These are phyloP conservation scores for Carcinoscorpius rotundicauda DNA, from an alignment of 1,140 invertebrate genomes.

Conservation along the genomic window DNA sequence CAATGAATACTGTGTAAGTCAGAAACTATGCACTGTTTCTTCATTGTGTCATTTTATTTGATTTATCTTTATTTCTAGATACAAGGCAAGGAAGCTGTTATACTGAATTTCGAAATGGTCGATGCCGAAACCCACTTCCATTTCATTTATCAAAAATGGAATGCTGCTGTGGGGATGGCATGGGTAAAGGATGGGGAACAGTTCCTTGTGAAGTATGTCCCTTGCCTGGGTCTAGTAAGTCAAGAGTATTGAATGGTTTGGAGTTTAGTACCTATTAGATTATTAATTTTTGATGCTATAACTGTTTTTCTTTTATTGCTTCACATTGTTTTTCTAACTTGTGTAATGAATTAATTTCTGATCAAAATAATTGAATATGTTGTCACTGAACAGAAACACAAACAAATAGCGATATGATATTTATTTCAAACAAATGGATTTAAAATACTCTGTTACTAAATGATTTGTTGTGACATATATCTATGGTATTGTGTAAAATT, in stretches of 20 bases:
- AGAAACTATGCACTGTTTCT: not conserved
- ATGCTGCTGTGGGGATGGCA: conserved; percentile 78
- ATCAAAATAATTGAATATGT: too few relatives aligned
- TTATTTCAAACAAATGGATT: too few relatives aligned
- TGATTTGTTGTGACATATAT: too few relatives aligned
- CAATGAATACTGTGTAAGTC: not conserved
- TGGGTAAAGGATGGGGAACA: conserved; percentile 68
- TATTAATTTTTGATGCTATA: too few relatives aligned
- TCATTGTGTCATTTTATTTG: not conserved
- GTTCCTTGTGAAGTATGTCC: conserved; percentile 58
- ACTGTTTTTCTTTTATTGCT: conserved; percentile 8
- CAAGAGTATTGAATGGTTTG: not conserved
- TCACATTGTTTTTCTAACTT: conserved; percentile 4
- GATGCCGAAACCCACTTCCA: conserved; percentile 52
- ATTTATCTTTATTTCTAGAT: conserved; percentile 38
- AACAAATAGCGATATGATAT: too few relatives aligned
- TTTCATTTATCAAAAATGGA: conserved; percentile 63
- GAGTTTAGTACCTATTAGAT: conserved; percentile 1
- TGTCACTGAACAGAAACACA: too few relatives aligned
- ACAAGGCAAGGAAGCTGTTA: conserved; percentile 68
- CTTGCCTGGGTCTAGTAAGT: conserved; percentile 49
- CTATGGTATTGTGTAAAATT: too few relatives aligned
- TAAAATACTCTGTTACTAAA: too few relatives aligned
- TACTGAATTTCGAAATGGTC: conserved; percentile 49
- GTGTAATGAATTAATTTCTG: too few relatives aligned